Conservation (phyloP, 2,888 invertebrate species). For the Coenonympha arcania region DNA sequence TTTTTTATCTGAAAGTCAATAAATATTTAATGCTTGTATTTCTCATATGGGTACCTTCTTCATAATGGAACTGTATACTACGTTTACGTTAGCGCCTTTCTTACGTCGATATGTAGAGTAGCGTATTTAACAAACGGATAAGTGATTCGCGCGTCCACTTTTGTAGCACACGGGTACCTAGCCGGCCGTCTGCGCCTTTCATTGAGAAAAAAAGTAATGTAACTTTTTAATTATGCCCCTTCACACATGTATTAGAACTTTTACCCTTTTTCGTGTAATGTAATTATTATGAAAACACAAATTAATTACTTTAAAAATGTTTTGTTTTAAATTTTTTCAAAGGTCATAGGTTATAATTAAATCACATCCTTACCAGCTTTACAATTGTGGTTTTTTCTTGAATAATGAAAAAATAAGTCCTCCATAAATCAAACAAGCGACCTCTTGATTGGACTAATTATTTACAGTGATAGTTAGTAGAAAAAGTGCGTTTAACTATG, state of each 20-base stretch:
- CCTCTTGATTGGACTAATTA: background rate
- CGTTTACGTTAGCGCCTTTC: constrained; percentile 28
- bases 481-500: constrained; percentile 5
- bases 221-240: background rate
- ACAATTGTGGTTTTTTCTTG: too few species aligned
- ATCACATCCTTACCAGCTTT: too few species aligned
- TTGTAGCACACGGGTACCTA: constrained; percentile 46
- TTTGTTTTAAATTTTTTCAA: background rate
- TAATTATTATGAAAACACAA: background rate
- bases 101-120: constrained; percentile 58
- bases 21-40: too few species aligned
- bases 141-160: constrained; percentile 63
- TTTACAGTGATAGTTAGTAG: constrained; percentile 33
- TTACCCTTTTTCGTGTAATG: background rate
- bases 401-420: background rate
- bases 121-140: constrained; percentile 68
- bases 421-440: background rate
- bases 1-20: too few species aligned
- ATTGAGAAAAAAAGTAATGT: constrained; percentile 18
- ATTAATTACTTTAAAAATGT: background rate
- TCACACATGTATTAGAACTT: background rate
- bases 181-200: constrained; percentile 45
- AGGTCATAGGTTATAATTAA: background rate
- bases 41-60: too few species aligned
- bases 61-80: too few species aligned